Conservation (phyloP, 1,140 invertebrate genomes). For the Leptinotarsa texana region DNA sequence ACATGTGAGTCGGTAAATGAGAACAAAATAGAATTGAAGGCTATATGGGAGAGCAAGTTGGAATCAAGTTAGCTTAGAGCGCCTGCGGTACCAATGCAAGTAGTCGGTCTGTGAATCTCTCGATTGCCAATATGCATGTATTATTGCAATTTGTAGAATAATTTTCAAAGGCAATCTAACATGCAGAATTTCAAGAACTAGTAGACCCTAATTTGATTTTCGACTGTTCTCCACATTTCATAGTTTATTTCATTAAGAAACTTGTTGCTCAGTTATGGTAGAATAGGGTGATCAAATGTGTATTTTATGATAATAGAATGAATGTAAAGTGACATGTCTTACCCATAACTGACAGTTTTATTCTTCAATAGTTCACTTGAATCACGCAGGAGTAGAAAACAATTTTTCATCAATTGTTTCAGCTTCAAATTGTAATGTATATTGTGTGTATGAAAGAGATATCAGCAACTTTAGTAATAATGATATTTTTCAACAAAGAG, state of each 20-base stretch:
- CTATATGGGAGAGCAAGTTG: constrained; percentile 28
- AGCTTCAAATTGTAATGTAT: too few relatives aligned
- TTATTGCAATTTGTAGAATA: constrained; percentile 55
- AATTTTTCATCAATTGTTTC: too few relatives aligned
- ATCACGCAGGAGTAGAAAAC: too few relatives aligned
- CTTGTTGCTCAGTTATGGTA: too few relatives aligned
- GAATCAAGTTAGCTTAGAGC: constrained; percentile 25
- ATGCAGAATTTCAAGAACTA: constrained; percentile 26
- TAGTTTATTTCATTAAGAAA: background rate
- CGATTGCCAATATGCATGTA: constrained; percentile 55
- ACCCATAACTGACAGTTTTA: too few relatives aligned
- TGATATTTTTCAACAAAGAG: too few relatives aligned
- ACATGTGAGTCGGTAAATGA: constrained; percentile 28
- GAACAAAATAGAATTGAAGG: constrained; percentile 31
- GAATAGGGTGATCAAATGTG: too few relatives aligned
- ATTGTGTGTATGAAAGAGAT: too few relatives aligned
- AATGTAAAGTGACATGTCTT: too few relatives aligned
- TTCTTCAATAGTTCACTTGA: too few relatives aligned
- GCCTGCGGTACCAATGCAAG: constrained; percentile 27
- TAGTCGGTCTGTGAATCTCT: constrained; percentile 29
- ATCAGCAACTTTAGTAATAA: too few relatives aligned
- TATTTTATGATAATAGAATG: too few relatives aligned
- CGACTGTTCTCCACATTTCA: constrained; percentile 17
- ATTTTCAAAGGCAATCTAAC: constrained; percentile 50
- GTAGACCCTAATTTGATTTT: constrained; percentile 19